Evolutionary conservation across 2,113 vertebrate genomes (phyloP).

Genomic region (Pseudopipra pipra): DNA sequence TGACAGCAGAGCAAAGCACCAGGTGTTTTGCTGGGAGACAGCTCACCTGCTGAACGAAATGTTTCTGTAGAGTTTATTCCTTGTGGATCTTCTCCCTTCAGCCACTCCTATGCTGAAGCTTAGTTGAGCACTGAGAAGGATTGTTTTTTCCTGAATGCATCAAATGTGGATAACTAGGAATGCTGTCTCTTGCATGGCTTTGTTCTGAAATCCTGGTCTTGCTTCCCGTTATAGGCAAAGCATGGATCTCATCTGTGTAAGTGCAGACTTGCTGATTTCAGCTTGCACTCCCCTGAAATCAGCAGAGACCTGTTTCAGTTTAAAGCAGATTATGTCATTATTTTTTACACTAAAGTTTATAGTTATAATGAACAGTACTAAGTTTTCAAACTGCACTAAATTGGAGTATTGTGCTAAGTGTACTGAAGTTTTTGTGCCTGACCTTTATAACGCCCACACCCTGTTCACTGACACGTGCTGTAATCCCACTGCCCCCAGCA

Average conservation of each 20-base stretch:
- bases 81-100: not conserved
- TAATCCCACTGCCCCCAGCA: not conserved
- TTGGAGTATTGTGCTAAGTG: not conserved
- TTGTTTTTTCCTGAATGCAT: not conserved
- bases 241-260: not conserved
- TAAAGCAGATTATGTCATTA: not conserved
- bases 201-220: not conserved
- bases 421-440: constrained; percentile 8
- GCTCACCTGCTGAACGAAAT: not conserved
- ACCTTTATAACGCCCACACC: not conserved
- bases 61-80: not conserved
- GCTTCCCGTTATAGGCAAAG: not conserved
- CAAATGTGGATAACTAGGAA: not conserved
- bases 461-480: not conserved
- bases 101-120: not conserved
- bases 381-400: not conserved
- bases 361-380: not conserved
- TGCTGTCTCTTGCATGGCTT: not conserved
- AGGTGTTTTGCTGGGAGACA: not conserved
- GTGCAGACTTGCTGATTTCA: not conserved
- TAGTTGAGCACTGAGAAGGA: not conserved
- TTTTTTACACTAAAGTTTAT: not conserved
- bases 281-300: not conserved
- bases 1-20: not conserved
- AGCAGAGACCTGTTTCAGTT: not conserved